Percentiles rank a stretch among this genome's conserved stretches.
phyloP scores from a whole-genome alignment of 1,140 invertebrate species.

The Ceratosolen solmsi region DNA sequence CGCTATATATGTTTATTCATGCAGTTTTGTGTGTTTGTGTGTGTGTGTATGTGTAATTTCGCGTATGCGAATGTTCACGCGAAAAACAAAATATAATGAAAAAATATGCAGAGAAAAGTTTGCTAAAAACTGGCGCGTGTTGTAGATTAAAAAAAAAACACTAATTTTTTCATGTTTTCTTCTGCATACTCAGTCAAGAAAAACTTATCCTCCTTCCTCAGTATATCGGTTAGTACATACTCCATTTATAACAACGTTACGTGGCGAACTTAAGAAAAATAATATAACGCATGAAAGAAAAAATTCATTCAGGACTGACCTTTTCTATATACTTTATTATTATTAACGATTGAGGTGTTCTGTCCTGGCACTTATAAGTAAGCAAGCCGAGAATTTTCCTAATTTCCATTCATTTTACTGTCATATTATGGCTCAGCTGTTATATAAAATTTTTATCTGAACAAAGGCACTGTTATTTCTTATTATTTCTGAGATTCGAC shows the following conservation, averaged over 20 bases:
- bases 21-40: not conserved
- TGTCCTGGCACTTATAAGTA: constrained; percentile 17
- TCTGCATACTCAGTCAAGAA: too few species aligned
- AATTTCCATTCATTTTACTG: not conserved
- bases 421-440: not conserved
- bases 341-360: not conserved
- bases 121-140: constrained; percentile 50
- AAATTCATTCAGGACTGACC: constrained; percentile 32
- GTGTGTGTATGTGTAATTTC: not conserved
- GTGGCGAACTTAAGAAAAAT: not conserved
- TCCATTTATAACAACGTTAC: constrained; percentile 8
- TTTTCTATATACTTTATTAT: constrained; percentile 33
- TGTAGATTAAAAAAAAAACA: constrained; percentile 23
- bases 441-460: not conserved
- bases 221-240: constrained; percentile 10
- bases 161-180: too few species aligned
- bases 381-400: constrained; percentile 22
- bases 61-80: not conserved
- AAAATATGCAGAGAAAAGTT: constrained; percentile 30
- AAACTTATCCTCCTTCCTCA: constrained; percentile 2
- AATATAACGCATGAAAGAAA: constrained; percentile 11
- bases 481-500: not conserved
- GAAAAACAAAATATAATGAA: constrained; percentile 20
- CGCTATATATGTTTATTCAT: not conserved
- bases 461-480: constrained; percentile 31